These are phyloP conservation scores for Prenolepis imparis DNA, from an alignment of 2,888 invertebrate species.

Conservation along the genomic window DNA sequence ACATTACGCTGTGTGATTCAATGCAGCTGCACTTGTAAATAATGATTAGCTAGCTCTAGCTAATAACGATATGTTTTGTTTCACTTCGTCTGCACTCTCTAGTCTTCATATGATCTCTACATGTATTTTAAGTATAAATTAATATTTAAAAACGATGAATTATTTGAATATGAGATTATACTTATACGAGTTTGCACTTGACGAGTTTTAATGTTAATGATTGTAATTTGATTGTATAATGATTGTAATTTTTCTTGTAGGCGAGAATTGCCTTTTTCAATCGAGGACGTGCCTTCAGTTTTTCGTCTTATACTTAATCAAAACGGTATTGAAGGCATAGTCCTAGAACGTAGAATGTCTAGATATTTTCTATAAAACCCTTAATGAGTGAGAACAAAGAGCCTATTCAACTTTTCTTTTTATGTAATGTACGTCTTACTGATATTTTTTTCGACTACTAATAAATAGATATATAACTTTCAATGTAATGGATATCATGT, in stretches of 20 bases:
- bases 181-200: not conserved
- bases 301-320: slow-evolving; percentile 61
- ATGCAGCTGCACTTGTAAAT: not conserved
- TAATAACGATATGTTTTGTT: not conserved
- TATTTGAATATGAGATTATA: slow-evolving; percentile 1
- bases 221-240: not conserved
- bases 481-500: not conserved
- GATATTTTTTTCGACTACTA: not conserved
- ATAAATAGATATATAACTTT: not conserved
- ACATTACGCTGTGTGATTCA: not conserved
- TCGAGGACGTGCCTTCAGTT: slow-evolving; percentile 70
- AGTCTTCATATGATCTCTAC: not conserved
- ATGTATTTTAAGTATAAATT: slow-evolving; percentile 4
- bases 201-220: not conserved
- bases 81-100: not conserved
- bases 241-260: not conserved
- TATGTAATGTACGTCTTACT: slow-evolving; percentile 33
- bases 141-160: slow-evolving; percentile 30
- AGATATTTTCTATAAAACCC: slow-evolving; percentile 49
- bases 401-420: slow-evolving; percentile 59
- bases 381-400: slow-evolving; percentile 37
- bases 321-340: slow-evolving; percentile 54
- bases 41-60: not conserved
- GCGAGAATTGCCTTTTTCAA: slow-evolving; percentile 55
- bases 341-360: slow-evolving; percentile 33